Base-by-base conservation (phyloP, 2,888 invertebrate genomes). In the Caenorhabditis panamensis region DNA sequence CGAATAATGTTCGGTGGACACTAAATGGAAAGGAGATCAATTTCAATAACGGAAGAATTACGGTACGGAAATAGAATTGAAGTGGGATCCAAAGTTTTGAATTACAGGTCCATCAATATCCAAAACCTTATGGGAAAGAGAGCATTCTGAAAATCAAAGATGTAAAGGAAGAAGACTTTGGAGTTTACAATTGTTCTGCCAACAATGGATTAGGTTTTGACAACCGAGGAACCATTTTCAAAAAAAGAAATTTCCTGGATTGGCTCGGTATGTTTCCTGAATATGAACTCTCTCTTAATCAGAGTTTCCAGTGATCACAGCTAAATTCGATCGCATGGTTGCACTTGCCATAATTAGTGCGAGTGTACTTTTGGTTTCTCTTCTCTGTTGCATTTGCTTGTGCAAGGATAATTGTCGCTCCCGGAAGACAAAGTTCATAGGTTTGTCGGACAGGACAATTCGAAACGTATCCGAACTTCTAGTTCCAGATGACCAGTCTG, bases 171-270 rank as follows among this genome's bases (percentile, higher is more conserved):
- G 73, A 79, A 22, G 91, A 91, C 77, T 89, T 88, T 71, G 91
- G 89, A 13, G 44, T 77, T n/a, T 91, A 89, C 84, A 91, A 91
- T 69, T 91, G 91, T 62, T 82, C 90, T 1, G 91, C 90, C 2
- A 84, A 86, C 36, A 91, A 90, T 66, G 89, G 87, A 18, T 67
- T 87, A 16, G 90, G 90, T 2, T 68, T 56, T 54, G 85, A 87
- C 18, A 76, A 59, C 6, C 31, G 69, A 37, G 82, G 82, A 26
- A 77, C 79, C 2, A 1, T 78, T 20, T 37, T 87, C 26, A 77
- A 83, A 26, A 76, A 84, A 31, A 63, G 73, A 58, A 80, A 68
- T 36, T 41, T 87, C 24, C 13, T 84, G 26, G 86, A 87, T 51
- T 47, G 72, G 24, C 53, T 86, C 1, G 71, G 87, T 87, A 13